These are phyloP conservation scores for Iguana delicatissima DNA, from an alignment of 2,797 vertebrate species.

Conservation along the genomic window DNA sequence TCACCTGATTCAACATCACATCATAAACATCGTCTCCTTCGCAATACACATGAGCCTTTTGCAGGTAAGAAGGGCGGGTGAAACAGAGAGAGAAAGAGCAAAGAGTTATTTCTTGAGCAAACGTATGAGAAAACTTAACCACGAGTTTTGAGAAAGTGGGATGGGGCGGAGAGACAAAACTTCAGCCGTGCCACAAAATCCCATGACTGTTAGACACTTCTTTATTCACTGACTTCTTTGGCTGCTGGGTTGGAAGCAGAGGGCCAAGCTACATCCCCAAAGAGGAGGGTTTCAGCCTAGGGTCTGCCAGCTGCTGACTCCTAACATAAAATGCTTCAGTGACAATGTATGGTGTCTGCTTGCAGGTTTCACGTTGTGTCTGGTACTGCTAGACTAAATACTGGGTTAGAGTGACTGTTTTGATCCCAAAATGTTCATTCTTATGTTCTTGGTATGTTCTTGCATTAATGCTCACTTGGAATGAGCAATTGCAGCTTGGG, in stretches of 20 bases:
- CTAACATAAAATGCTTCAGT: background rate
- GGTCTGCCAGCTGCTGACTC: background rate
- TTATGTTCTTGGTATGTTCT: background rate
- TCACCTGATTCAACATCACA: constrained; percentile 93
- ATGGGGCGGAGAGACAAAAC: background rate
- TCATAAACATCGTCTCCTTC: constrained; percentile 89
- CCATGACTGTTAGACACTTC: background rate
- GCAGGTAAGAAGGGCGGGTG: background rate
- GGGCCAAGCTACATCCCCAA: background rate
- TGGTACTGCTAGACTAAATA: background rate
- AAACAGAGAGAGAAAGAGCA: background rate
- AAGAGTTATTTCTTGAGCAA: background rate
- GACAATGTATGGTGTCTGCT: background rate
- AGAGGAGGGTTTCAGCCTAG: background rate
- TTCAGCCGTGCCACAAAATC: too few relatives aligned
- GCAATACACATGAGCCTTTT: constrained; percentile 88
- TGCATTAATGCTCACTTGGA: background rate
- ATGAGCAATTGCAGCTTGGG: too few relatives aligned
- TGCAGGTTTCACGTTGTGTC: background rate
- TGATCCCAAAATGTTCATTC: background rate
- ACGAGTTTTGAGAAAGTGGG: background rate
- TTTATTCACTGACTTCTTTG: background rate
- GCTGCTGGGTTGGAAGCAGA: background rate
- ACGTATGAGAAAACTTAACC: background rate
- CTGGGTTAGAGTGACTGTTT: background rate